Conservation (phyloP, 2,888 invertebrate genomes). For the Stenolophus ochropezus region DNA sequence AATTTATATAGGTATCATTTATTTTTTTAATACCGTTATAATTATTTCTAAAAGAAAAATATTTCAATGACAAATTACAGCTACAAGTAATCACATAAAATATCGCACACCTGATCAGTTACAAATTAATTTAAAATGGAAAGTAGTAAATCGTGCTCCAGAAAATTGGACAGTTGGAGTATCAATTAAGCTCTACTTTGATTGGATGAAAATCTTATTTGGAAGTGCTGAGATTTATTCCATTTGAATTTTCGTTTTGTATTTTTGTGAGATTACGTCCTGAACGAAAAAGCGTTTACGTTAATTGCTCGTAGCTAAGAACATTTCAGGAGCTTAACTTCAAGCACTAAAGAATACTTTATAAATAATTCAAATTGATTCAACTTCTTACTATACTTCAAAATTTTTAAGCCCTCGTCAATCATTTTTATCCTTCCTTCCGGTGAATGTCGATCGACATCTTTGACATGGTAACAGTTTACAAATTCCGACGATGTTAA, state of each 20-base stretch:
- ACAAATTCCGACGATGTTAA: slow-evolving; percentile 21
- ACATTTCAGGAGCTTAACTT: not conserved
- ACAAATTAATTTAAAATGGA: slow-evolving; percentile 26
- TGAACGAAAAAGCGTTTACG: not conserved
- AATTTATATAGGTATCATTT: too few species aligned
- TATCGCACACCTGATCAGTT: not conserved
- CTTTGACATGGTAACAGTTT: slow-evolving; percentile 22
- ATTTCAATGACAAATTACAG: too few species aligned
- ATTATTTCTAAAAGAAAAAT: too few species aligned
- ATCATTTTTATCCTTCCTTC: slow-evolving; percentile 7
- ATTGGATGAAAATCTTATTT: slow-evolving; percentile 4
- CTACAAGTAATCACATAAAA: not conserved
- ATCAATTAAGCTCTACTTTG: not conserved
- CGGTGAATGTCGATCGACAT: slow-evolving; percentile 4
- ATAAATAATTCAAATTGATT: slow-evolving; percentile 1
- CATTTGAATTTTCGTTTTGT: not conserved
- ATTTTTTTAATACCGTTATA: too few species aligned
- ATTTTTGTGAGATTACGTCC: not conserved
- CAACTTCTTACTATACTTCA: not conserved
- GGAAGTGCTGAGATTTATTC: slow-evolving; percentile 5
- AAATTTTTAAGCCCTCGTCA: slow-evolving; percentile 1
- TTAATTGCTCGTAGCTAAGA: not conserved
- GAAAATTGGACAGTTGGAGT: slow-evolving; percentile 12
- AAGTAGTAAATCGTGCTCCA: slow-evolving; percentile 6
- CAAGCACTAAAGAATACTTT: not conserved